Conservation (phyloP, 64 coral and sea anemone genomes). For the Montipora cactus region DNA sequence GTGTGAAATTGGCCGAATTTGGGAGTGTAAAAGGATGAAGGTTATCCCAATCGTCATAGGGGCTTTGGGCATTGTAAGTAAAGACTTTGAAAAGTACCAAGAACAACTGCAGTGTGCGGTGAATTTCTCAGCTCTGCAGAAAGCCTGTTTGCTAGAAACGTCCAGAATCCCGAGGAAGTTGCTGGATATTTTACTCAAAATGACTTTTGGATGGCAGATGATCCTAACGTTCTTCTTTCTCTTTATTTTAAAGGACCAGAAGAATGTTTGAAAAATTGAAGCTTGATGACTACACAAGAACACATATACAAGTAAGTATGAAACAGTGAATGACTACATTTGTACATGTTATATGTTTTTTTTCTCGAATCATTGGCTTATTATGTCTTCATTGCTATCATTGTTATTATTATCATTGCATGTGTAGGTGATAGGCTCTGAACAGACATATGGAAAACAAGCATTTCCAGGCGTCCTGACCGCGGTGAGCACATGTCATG, state of each 20-base stretch:
- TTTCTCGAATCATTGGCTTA: not conserved
- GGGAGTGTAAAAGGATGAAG: too few relatives aligned
- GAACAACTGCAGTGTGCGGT: too few relatives aligned
- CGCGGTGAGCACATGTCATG: constrained; percentile 37
- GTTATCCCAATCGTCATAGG: too few relatives aligned
- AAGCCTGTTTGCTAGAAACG: too few relatives aligned
- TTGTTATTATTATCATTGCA: not conserved
- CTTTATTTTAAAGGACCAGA: constrained; percentile 77
- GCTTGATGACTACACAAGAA: constrained; percentile 96
- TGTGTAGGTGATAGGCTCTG: constrained; percentile 91
- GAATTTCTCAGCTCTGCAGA: too few relatives aligned
- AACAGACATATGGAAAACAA: constrained; percentile 89
- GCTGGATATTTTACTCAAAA: too few relatives aligned
- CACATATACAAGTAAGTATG: constrained; percentile 84
- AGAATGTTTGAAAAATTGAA: constrained; percentile 90
- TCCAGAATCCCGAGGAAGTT: too few relatives aligned
- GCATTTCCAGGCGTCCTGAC: constrained; percentile 75
- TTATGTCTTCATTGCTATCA: not conserved
- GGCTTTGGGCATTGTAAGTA: too few relatives aligned
- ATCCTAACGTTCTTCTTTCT: not conserved
- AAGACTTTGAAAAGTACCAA: too few relatives aligned
- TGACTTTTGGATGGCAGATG: too few relatives aligned
- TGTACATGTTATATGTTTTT: not conserved
- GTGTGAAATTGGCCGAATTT: too few relatives aligned
- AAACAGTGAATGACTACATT: not conserved